Base-by-base conservation (phyloP, 2,797 vertebrate genomes). In the Sebastes itinus region DNA sequence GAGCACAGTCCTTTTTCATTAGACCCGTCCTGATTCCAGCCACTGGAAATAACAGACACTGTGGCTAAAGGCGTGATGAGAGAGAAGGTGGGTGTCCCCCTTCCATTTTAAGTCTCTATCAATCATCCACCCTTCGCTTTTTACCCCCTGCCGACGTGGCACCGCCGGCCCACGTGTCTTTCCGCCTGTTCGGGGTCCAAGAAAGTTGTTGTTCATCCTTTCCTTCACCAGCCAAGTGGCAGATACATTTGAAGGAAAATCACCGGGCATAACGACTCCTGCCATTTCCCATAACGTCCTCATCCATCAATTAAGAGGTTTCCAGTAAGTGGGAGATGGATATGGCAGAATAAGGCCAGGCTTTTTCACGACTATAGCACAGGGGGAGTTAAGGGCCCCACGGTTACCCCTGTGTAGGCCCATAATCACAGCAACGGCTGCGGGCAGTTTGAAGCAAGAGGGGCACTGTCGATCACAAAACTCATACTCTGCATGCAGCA, bases 251-350 rank as follows among this genome's bases (percentile, higher is more conserved):
- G 93, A 96, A 96, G 94, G 94, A 96, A 97, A 97, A 97, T 97
- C 96, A 95, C 91, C 92, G 83, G 83, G 94, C 92, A 95, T 97
- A 96, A 97, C 84, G 92, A 96, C 93, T 95, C 85, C 96, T 97
- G 97, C 95, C 97, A 97, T 92, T 93, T 92, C 95, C 94, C 92
- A 96, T 96, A 96, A 97, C 95, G 92, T 95, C 94, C 94, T 97
- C 96, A 98, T 97, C 97, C 90, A 68, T 98, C 97, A 97, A 94
- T 98, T 97, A 97, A 96, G 94, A 92, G 89, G 77, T 92, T 95
- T 96, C 92, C 95, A 94, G 95, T 94, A 96, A 95, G 83, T 88
- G 69, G 90, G 91, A 93, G 93, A 95, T 86, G 83, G 93, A 95
- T 93, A 89, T 81, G 84, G 87, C 91, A 95, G 95, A 97, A 96